Base-by-base conservation (phyloP, 2,797 vertebrate genomes). In the Acanthopagrus latus region DNA sequence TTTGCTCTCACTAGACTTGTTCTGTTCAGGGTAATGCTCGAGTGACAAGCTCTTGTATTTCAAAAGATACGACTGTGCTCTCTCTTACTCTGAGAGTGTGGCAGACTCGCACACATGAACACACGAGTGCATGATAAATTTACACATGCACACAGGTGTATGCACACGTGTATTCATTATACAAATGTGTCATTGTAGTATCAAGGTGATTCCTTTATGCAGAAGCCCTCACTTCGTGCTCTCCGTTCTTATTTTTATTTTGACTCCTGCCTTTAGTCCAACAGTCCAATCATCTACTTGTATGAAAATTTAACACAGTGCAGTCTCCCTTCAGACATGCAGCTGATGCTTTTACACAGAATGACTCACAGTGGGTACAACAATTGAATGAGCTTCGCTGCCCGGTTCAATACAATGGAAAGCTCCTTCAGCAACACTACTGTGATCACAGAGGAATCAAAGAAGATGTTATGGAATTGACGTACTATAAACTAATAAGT, bases 161-260 rank as follows among this genome's bases (percentile, higher is more conserved):
- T 44, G 72, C 57, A 71, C 74, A 76, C 68, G 73, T 74, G 41
- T 21, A 69, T 58, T 88, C 46, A 58, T 69, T 65, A 65, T 64
- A 82, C 59, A 73, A 73, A 90, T 56, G 57, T 69, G 52, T 69
- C 55, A 38, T 55, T 55, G 56, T 20, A 65, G 33, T 75, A 50
- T 68, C 76, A 76, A 83, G 62, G 69, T 77, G 33, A 80, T 62
- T 78, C 23, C 50, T 78, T 62, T 48, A 59, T 60, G 21, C 29
- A 9, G 59, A 70, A 60, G 17, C 41, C 52, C 75, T 68, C 8
- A 38, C 41, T 71, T 74, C 63, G 48, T 68, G 44, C 18, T 33
- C 38, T 77, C 46, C 47, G 38, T 38, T 33, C 29, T 10, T 10
- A 10, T 55, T 55, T 67, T 62, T 33, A 54, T 57, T 83, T 64